Evolutionary conservation across 2,888 invertebrate species (phyloP).

Genomic region (Cheilosia vernalis): DNA sequence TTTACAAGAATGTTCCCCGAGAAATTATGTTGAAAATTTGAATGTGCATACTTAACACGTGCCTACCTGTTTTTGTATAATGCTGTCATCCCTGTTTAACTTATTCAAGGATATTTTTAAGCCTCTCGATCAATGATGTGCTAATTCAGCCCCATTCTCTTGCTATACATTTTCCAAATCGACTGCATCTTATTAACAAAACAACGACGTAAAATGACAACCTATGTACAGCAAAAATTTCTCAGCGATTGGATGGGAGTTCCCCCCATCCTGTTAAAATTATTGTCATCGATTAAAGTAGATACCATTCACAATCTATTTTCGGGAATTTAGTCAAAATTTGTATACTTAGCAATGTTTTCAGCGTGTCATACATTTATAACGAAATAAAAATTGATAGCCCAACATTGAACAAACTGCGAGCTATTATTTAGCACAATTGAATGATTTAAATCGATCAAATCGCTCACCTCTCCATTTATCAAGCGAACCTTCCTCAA

Average conservation of each 20-base stretch:
- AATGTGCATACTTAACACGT: too few relatives aligned
- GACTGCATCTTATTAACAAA: too few relatives aligned
- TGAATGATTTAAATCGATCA: conserved; percentile 62
- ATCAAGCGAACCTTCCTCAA: neutral
- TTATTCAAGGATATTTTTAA: too few relatives aligned
- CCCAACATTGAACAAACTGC: conserved; percentile 9
- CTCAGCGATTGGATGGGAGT: too few relatives aligned
- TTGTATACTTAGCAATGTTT: conserved; percentile 1
- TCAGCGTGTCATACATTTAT: neutral
- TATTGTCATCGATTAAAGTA: neutral
- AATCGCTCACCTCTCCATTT: conserved; percentile 41
- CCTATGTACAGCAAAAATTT: neutral
- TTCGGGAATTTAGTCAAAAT: neutral
- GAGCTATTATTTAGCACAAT: conserved; percentile 37
- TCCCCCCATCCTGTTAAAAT: neutral
- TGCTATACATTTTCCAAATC: too few relatives aligned
- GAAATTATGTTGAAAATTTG: too few relatives aligned
- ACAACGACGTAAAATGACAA: too few relatives aligned
- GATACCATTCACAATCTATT: neutral
- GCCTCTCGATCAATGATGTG: too few relatives aligned
- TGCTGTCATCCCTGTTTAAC: too few relatives aligned
- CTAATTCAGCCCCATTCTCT: too few relatives aligned
- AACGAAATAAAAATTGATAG: conserved; percentile 29
- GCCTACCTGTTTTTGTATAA: too few relatives aligned
- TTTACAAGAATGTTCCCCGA: too few relatives aligned